A percentile compares a stretch with the other conserved stretches of the same genome.
Evolutionary conservation across 2,113 vertebrate genomes (phyloP).

Genomic region (Hoplias malabaricus): DNA sequence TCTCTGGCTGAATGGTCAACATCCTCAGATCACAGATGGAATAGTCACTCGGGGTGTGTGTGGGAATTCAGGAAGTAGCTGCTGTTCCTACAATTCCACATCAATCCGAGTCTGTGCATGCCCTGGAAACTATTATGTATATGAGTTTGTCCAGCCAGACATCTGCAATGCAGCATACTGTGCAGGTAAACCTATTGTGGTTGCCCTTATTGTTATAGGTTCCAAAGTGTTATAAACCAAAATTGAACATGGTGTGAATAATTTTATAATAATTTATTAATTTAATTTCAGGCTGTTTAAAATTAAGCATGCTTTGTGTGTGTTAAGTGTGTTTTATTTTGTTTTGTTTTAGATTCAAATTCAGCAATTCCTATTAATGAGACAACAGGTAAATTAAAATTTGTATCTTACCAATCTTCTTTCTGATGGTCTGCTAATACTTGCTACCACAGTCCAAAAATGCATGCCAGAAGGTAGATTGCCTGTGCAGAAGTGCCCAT

Average conservation of each 20-base stretch:
- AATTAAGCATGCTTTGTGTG: no score
- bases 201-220: not conserved
- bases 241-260: no score
- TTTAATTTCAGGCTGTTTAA: not conserved
- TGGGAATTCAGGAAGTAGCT: slow-evolving; percentile 8
- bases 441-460: no score
- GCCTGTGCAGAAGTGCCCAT: no score
- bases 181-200: slow-evolving; percentile 20
- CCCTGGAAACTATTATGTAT: slow-evolving; percentile 40
- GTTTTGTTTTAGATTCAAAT: no score
- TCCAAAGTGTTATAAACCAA: not conserved
- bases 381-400: no score
- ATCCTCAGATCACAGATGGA: no score
- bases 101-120: slow-evolving; percentile 42
- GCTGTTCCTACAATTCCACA: slow-evolving; percentile 24
- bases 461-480: no score
- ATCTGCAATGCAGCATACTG: slow-evolving; percentile 34
- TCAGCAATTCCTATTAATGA: no score
- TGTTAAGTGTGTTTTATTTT: no score
- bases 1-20: slow-evolving; percentile 33
- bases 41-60: slow-evolving; percentile 29
- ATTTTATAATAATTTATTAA: not conserved
- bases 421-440: no score
- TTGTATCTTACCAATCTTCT: no score
- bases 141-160: not conserved